Conservation (phyloP, 2,797 vertebrate genomes). For the Gouania willdenowi region DNA sequence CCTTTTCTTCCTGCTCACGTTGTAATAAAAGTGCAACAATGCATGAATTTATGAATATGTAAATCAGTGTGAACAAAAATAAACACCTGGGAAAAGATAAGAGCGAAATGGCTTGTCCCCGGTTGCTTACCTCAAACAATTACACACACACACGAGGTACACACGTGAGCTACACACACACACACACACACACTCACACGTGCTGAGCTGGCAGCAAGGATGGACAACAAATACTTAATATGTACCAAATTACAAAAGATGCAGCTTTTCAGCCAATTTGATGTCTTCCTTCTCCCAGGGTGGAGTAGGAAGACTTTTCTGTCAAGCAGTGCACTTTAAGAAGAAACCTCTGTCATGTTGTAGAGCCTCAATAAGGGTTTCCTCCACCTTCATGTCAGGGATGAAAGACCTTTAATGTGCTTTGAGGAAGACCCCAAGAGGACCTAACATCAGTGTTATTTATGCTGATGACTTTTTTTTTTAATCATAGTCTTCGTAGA, state of each 20-base stretch:
- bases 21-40: slow-evolving; percentile 38
- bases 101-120: background rate
- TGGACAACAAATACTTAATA: slow-evolving; percentile 71
- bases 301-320: slow-evolving; percentile 45
- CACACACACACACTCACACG: too few species aligned
- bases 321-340: slow-evolving; percentile 56
- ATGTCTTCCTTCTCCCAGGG: slow-evolving; percentile 47
- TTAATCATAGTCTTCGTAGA: too few species aligned
- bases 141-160: too few species aligned
- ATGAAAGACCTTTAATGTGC: slow-evolving; percentile 69
- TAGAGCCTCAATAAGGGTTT: slow-evolving; percentile 63
- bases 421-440: slow-evolving; percentile 69
- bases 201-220: slow-evolving; percentile 43
- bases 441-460: slow-evolving; percentile 72
- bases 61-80: slow-evolving; percentile 21
- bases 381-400: slow-evolving; percentile 71
- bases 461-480: too few species aligned
- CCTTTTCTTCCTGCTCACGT: slow-evolving; percentile 11
- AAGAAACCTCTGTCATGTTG: slow-evolving; percentile 60
- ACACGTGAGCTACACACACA: too few species aligned
- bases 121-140: too few species aligned
- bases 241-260: slow-evolving; percentile 67
- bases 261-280: slow-evolving; percentile 62
- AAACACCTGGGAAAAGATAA: background rate
- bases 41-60: slow-evolving; percentile 40